A percentile compares a stretch with the other conserved stretches of the same genome.
Evolutionary conservation across 2,888 invertebrate genomes (phyloP).

Genomic region (Archips crataeganus): DNA sequence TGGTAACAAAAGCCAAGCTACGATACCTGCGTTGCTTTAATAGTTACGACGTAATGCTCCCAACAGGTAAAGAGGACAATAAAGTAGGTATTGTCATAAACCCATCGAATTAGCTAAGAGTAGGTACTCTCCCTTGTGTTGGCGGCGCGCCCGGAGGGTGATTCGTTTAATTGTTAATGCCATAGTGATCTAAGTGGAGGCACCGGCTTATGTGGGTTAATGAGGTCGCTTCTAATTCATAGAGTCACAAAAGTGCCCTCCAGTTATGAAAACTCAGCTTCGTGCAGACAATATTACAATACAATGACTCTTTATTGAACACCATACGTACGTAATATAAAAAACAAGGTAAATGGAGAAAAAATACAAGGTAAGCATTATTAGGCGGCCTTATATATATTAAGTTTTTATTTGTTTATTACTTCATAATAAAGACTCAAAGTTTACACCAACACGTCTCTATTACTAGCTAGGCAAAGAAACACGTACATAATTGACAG

Average conservation of each 20-base stretch:
- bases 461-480: too few relatives aligned
- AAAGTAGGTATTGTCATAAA: constrained; percentile 42
- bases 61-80: constrained; percentile 30
- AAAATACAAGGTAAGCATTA: too few relatives aligned
- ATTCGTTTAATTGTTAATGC: constrained; percentile 78
- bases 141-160: constrained; percentile 54
- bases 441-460: too few relatives aligned
- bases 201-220: constrained; percentile 76
- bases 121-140: constrained; percentile 30
- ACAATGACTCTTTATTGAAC: too few relatives aligned
- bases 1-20: not conserved
- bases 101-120: constrained; percentile 41
- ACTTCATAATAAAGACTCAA: too few relatives aligned
- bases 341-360: too few relatives aligned
- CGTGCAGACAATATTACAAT: not conserved
- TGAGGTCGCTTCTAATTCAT: constrained; percentile 80
- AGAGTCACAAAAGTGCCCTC: constrained; percentile 68
- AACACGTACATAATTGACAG: too few relatives aligned
- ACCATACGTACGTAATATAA: too few relatives aligned
- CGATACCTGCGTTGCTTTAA: not conserved
- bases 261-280: constrained; percentile 58
- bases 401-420: too few relatives aligned
- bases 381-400: too few relatives aligned
- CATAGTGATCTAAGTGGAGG: constrained; percentile 69
- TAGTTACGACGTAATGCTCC: constrained; percentile 23